phyloP scores from a whole-genome alignment of 1,140 invertebrate genomes.

The Drosophila neocordata region DNA sequence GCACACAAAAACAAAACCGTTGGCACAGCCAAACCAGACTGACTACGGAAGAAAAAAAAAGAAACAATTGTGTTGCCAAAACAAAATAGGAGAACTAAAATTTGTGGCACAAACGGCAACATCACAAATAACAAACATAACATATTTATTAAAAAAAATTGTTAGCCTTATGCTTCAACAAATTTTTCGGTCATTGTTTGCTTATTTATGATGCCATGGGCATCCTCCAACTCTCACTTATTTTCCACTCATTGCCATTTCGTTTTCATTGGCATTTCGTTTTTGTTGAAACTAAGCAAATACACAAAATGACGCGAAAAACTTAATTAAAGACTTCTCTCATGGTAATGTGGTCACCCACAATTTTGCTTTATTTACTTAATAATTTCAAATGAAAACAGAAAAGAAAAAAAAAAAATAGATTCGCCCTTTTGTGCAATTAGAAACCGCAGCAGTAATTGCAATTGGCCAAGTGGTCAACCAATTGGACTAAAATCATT shows the following conservation, averaged over 20 bases:
- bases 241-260: not conserved
- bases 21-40: conserved; percentile 16
- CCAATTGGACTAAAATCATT: conserved; percentile 40
- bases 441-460: conserved; percentile 18
- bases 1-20: conserved; percentile 3
- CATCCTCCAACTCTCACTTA: not conserved
- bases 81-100: conserved; percentile 5
- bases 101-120: no score
- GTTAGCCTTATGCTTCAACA: conserved; percentile 48
- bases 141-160: conserved; percentile 74
- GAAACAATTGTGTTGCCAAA: conserved; percentile 33
- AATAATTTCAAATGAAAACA: conserved; percentile 58
- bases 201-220: conserved; percentile 46
- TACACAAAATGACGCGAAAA: not conserved
- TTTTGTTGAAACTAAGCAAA: not conserved
- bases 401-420: not conserved
- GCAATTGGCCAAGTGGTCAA: conserved; percentile 51
- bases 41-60: conserved; percentile 38
- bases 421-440: conserved; percentile 25
- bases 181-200: conserved; percentile 32
- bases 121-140: conserved; percentile 31
- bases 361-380: conserved; percentile 45
- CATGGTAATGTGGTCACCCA: not conserved
- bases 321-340: conserved; percentile 54
- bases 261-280: not conserved